Conservation (phyloP, 2,888 invertebrate species). For the Carabus problematicus region DNA sequence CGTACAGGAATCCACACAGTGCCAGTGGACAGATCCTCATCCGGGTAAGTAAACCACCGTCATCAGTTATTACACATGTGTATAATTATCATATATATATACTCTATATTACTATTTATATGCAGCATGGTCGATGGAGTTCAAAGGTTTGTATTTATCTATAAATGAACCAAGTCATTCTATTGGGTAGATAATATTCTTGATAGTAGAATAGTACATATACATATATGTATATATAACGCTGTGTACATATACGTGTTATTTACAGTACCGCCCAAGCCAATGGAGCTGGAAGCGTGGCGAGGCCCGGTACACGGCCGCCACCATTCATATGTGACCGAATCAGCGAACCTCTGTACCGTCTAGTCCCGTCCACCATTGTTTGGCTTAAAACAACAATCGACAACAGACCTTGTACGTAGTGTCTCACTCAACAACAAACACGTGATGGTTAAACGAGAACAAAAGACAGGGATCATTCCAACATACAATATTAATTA, state of each 20-base stretch:
- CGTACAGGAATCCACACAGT: constrained; percentile 95
- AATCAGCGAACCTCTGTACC: constrained; percentile 16
- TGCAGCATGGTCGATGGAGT: constrained; percentile 3
- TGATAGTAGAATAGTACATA: background rate
- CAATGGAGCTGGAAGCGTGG: constrained; percentile 93
- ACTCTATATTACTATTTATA: background rate
- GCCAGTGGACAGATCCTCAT: constrained; percentile 95
- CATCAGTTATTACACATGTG: background rate
- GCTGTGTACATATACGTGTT: constrained; percentile 12
- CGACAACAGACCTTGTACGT: too few species aligned
- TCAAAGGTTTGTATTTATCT: constrained; percentile 13
- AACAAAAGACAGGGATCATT: too few species aligned
- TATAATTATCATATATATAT: background rate
- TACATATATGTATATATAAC: background rate
- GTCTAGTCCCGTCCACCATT: constrained; percentile 40
- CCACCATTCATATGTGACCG: constrained; percentile 90
- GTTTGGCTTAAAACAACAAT: constrained; percentile 8
- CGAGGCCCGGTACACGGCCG: constrained; percentile 92
- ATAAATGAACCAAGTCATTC: too few species aligned
- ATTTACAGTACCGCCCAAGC: constrained; percentile 88
- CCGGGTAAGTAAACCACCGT: constrained; percentile 70
- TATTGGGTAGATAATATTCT: background rate
- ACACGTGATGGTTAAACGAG: too few species aligned
- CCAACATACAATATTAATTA: too few species aligned
- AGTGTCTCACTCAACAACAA: too few species aligned